Percentiles rank a stretch among this genome's conserved stretches.
Evolutionary conservation across 2,888 invertebrate genomes (phyloP).

Genomic region (Temnothorax unifasciatus): DNA sequence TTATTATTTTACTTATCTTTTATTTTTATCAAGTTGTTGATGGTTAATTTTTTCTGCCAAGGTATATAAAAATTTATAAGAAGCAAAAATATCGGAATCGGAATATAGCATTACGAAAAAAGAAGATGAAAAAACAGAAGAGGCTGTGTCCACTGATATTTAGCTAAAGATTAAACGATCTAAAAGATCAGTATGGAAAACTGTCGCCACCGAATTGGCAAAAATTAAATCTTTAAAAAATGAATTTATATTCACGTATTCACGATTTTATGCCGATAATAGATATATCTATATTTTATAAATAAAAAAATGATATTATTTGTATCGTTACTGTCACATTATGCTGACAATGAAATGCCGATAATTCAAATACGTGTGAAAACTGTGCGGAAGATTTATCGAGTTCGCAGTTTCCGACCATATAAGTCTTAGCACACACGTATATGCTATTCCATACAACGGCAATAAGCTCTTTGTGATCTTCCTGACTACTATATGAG

Average conservation of each 20-base stretch:
- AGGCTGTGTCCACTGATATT: constrained; percentile 64
- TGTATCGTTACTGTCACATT: constrained; percentile 11
- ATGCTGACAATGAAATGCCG: constrained; percentile 15
- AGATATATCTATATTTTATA: neutral
- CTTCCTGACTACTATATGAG: constrained; percentile 51
- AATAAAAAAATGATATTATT: neutral
- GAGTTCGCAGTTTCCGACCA: neutral
- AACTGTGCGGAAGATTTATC: constrained; percentile 37
- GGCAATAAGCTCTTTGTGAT: constrained; percentile 42
- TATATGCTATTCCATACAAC: neutral
- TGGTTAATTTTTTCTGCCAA: neutral
- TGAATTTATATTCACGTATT: neutral
- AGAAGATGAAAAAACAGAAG: constrained; percentile 41
- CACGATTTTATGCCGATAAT: neutral
- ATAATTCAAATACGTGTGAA: constrained; percentile 26
- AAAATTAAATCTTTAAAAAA: constrained; percentile 5
- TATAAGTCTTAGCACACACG: constrained; percentile 63
- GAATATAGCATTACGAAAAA: constrained; percentile 17
- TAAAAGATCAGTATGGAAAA: constrained; percentile 61
- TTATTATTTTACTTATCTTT: neutral
- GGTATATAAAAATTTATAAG: neutral
- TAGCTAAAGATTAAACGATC: constrained; percentile 61
- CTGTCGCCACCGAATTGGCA: constrained; percentile 2
- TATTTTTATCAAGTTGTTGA: neutral
- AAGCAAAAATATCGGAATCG: neutral